Evolutionary conservation across 2,888 invertebrate genomes (phyloP).

Genomic region (Caenorhabditis drosophilae): DNA sequence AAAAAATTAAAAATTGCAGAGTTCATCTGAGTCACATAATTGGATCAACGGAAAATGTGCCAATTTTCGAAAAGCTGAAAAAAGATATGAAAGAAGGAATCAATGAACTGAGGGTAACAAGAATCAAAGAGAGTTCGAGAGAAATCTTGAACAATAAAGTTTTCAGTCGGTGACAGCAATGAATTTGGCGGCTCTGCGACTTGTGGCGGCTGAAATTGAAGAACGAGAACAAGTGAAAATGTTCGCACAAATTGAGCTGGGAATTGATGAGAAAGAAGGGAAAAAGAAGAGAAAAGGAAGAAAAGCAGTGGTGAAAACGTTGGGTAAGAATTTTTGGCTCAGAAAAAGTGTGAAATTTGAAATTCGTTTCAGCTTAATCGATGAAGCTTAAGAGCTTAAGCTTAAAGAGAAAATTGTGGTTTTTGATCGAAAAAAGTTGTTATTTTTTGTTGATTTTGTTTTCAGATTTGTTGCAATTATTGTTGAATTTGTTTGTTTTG

Average conservation of each 20-base stretch:
- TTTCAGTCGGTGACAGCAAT: conserved; percentile 82
- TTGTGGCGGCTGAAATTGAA: conserved; percentile 80
- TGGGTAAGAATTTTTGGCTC: conserved; percentile 11
- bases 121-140: no score
- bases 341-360: background rate
- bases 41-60: conserved; percentile 77
- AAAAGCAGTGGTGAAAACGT: conserved; percentile 40
- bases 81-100: conserved; percentile 75
- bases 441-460: no score
- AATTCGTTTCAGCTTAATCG: background rate
- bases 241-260: conserved; percentile 37
- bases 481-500: no score
- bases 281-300: conserved; percentile 47
- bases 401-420: no score
- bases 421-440: no score
- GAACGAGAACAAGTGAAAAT: conserved; percentile 76
- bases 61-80: conserved; percentile 77
- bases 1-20: conserved; percentile 33
- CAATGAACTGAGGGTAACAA: conserved; percentile 69
- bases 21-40: conserved; percentile 77
- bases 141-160: background rate
- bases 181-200: conserved; percentile 83
- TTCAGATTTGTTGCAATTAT: no score
- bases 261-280: conserved; percentile 2
- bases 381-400: no score